phyloP scores from a whole-genome alignment of 2,113 vertebrate species.

The Mobula birostris region DNA sequence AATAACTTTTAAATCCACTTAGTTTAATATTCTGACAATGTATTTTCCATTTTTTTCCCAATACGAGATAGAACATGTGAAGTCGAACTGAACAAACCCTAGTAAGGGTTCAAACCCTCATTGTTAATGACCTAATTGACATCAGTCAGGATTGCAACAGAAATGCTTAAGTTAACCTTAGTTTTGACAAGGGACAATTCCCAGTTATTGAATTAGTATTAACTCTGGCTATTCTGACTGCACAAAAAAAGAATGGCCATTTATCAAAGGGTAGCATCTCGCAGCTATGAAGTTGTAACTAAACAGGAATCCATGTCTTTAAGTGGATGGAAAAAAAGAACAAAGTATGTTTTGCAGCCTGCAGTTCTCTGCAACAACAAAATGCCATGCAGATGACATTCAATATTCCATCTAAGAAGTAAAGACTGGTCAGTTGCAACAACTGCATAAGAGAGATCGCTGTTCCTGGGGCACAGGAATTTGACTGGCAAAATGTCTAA shows the following conservation, averaged over 20 bases:
- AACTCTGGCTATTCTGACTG: not conserved
- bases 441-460: not conserved
- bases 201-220: not conserved
- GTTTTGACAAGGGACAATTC: not conserved
- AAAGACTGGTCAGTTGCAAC: not conserved
- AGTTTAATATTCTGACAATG: not conserved
- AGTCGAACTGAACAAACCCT: not conserved
- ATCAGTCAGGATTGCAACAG: not conserved
- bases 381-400: not conserved
- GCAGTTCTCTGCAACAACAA: not conserved
- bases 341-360: not conserved
- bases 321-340: not conserved
- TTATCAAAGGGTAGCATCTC: not conserved
- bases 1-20: not conserved
- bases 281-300: not conserved
- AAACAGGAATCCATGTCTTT: not conserved
- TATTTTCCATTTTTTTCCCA: not conserved
- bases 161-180: not conserved
- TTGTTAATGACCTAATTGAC: not conserved
- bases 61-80: not conserved
- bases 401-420: not conserved
- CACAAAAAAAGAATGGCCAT: not conserved
- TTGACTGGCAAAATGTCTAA: constrained; percentile 30
- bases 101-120: not conserved
- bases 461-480: not conserved